Evolutionary conservation across 2,113 vertebrate species (phyloP).

Genomic region (Caretta caretta): DNA sequence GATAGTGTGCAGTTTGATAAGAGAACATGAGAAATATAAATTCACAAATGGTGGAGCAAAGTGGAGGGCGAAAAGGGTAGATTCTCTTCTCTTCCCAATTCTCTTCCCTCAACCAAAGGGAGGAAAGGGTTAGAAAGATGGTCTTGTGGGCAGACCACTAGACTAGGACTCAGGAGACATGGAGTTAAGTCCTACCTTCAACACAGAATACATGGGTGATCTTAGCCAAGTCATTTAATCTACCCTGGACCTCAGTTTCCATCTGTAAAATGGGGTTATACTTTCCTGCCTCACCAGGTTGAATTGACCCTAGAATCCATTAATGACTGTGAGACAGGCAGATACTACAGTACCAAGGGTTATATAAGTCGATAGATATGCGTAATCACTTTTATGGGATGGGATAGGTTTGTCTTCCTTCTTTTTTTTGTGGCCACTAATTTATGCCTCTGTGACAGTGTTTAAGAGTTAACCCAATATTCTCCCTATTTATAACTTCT

Average conservation of each 20-base stretch:
- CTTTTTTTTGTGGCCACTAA: not conserved
- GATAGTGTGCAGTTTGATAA: slow-evolving; percentile 6
- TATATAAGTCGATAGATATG: not conserved
- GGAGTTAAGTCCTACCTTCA: not conserved
- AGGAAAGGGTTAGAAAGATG: slow-evolving; percentile 19
- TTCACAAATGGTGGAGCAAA: slow-evolving; percentile 27
- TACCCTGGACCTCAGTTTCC: not conserved
- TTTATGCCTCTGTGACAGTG: not conserved
- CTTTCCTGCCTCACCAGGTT: not conserved
- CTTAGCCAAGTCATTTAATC: not conserved
- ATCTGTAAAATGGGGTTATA: not conserved
- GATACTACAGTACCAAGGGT: not conserved
- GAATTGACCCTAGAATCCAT: not conserved
- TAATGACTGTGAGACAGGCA: not conserved
- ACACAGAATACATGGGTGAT: not conserved
- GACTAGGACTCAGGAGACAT: not conserved
- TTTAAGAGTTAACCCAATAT: not conserved
- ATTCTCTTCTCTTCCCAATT: slow-evolving; percentile 8
- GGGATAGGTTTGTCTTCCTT: not conserved
- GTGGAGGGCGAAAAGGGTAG: slow-evolving; percentile 11
- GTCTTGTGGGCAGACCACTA: not conserved
- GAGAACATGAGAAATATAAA: slow-evolving; percentile 3
- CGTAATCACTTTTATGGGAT: not conserved
- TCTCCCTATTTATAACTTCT: not conserved
- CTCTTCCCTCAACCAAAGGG: not conserved